Percentiles rank a stretch among this genome's conserved stretches.
Conservation (phyloP, 2,797 vertebrate genomes). For the Micrastur ruficollis region DNA sequence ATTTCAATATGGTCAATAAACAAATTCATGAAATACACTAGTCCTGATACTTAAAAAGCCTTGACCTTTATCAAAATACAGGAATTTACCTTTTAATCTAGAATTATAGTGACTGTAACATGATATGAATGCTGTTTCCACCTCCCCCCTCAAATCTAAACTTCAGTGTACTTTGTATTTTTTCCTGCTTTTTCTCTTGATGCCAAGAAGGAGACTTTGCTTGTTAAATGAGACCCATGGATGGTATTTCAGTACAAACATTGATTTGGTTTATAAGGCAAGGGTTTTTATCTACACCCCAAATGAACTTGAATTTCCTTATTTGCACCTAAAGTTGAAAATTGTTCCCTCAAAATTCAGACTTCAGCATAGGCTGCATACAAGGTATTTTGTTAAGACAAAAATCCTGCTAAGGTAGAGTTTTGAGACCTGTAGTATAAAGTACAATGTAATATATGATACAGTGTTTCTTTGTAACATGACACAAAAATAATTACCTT, state of each 20-base stretch:
- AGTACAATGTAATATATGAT: not conserved
- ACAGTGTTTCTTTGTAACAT: not conserved
- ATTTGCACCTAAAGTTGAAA: not conserved
- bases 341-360: not conserved
- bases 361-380: not conserved
- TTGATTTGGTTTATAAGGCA: not conserved
- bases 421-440: not conserved
- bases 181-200: not conserved
- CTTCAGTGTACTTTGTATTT: not conserved
- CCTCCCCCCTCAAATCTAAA: not conserved
- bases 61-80: not conserved
- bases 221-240: not conserved
- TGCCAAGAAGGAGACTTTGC: not conserved
- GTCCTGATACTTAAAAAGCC: not conserved
- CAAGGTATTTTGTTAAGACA: not conserved
- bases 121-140: not conserved
- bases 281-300: not conserved
- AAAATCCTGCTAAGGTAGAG: not conserved
- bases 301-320: not conserved
- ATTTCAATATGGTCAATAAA: not conserved
- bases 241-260: not conserved
- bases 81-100: not conserved
- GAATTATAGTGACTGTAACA: not conserved
- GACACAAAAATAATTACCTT: not conserved
- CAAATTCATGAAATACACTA: not conserved